phyloP scores from a whole-genome alignment of 2,797 vertebrate species.

The Telmatherina bonti region DNA sequence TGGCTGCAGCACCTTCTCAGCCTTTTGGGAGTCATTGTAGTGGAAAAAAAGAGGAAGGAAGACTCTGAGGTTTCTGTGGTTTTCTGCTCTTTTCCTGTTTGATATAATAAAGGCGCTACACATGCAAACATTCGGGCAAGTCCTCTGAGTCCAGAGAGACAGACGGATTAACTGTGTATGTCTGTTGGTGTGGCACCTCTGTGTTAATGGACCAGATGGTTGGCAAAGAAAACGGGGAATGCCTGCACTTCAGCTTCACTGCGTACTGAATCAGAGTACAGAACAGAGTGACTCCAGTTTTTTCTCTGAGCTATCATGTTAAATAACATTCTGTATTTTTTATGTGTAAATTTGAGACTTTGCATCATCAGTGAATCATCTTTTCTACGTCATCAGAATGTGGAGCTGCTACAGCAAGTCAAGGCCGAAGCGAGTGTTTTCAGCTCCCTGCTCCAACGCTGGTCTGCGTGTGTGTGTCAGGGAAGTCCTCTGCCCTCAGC shows the following conservation, averaged over 20 bases:
- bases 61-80: constrained; percentile 66
- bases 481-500: constrained; percentile 47
- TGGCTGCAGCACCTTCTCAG: neutral
- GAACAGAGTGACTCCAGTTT: neutral
- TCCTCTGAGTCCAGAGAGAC: constrained; percentile 14
- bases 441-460: neutral
- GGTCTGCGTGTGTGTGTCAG: constrained; percentile 63
- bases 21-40: constrained; percentile 8
- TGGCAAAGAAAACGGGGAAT: constrained; percentile 10
- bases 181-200: constrained; percentile 22
- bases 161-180: constrained; percentile 13
- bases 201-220: constrained; percentile 31
- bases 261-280: neutral
- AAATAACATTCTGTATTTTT: neutral
- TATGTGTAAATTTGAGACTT: too few relatives aligned
- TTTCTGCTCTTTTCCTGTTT: constrained; percentile 45
- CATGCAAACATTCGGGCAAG: constrained; percentile 7
- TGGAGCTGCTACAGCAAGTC: neutral
- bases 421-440: neutral
- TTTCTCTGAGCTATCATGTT: neutral
- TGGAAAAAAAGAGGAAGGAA: constrained; percentile 56
- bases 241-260: constrained; percentile 4
- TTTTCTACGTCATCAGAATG: neutral
- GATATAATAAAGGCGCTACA: constrained; percentile 48
- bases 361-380: too few relatives aligned